Evolutionary conservation across 2,113 vertebrate species (phyloP).

Genomic region (Hippocampus mohnikei): DNA sequence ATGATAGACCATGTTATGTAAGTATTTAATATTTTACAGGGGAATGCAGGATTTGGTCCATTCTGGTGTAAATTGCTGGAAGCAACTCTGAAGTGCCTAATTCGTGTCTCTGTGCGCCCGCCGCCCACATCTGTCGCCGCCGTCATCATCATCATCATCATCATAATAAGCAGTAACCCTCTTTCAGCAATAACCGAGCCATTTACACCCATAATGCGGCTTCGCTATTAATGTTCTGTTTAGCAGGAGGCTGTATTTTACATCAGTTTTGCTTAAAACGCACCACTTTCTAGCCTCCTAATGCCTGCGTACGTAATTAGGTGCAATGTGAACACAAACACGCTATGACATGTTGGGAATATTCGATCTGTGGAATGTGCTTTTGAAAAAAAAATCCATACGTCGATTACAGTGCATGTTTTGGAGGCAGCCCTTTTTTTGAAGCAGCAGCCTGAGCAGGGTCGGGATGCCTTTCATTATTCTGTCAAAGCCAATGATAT

Average conservation of each 20-base stretch:
- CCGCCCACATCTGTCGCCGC: slow-evolving; percentile 57
- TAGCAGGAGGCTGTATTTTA: slow-evolving; percentile 58
- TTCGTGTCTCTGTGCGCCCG: slow-evolving; percentile 27
- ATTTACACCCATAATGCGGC: slow-evolving; percentile 61
- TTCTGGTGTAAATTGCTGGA: slow-evolving; percentile 46
- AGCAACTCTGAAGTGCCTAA: slow-evolving; percentile 52
- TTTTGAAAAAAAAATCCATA: slow-evolving; percentile 18
- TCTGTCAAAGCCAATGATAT: slow-evolving; percentile 74
- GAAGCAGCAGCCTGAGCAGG: slow-evolving; percentile 41
- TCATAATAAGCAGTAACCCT: slow-evolving; percentile 59
- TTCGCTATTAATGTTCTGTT: slow-evolving; percentile 65
- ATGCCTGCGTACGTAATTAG: slow-evolving; percentile 33
- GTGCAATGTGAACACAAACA: slow-evolving; percentile 36
- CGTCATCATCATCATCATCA: slow-evolving; percentile 26
- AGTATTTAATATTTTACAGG: not conserved
- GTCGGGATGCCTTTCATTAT: slow-evolving; percentile 71
- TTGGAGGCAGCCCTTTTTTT: slow-evolving; percentile 24
- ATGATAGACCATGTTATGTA: not conserved
- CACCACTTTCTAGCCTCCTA: slow-evolving; percentile 31
- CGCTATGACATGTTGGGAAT: not conserved
- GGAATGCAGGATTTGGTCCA: slow-evolving; percentile 16
- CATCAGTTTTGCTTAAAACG: slow-evolving; percentile 52
- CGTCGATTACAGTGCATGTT: not conserved
- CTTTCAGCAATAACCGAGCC: slow-evolving; percentile 56
- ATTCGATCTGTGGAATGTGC: not conserved